Percentiles rank a stretch among this genome's conserved stretches.
phyloP scores from a whole-genome alignment of 2,797 vertebrate species.

The Tamandua tetradactyla region DNA sequence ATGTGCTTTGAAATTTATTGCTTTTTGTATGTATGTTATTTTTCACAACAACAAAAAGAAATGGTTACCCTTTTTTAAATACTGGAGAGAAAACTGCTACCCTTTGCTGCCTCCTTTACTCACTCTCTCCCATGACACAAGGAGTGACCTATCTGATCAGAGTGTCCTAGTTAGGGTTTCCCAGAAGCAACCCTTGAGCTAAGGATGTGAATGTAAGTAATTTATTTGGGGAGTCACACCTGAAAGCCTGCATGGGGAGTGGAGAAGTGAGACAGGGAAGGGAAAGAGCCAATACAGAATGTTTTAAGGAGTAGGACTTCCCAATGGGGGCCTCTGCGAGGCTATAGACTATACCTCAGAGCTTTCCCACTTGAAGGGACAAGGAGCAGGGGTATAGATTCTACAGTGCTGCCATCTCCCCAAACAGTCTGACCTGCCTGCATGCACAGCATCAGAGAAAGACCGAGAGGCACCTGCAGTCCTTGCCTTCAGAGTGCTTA shows the following conservation, averaged over 20 bases:
- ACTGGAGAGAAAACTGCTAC: neutral
- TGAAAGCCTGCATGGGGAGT: neutral
- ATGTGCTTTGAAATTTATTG: no score
- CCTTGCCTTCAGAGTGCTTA: neutral
- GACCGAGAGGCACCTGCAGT: neutral
- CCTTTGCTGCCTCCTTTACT: neutral
- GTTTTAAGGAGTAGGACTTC: neutral
- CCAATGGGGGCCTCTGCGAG: neutral
- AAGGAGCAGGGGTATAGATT: neutral
- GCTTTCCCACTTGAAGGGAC: neutral
- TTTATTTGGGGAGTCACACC: neutral
- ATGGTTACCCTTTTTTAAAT: neutral
- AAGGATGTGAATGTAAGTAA: neutral
- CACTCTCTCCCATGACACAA: neutral
- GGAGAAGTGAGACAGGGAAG: neutral
- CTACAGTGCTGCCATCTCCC: neutral
- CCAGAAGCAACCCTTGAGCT: neutral
- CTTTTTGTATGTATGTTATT: no score
- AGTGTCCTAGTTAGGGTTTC: neutral
- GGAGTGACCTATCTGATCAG: neutral
- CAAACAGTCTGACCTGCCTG: neutral
- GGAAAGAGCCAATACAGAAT: neutral
- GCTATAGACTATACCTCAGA: neutral
- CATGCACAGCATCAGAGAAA: neutral
- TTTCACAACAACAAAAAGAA: neutral